Conservation (phyloP, 2,888 invertebrate genomes). For the Cataglyphis altisquamis region DNA sequence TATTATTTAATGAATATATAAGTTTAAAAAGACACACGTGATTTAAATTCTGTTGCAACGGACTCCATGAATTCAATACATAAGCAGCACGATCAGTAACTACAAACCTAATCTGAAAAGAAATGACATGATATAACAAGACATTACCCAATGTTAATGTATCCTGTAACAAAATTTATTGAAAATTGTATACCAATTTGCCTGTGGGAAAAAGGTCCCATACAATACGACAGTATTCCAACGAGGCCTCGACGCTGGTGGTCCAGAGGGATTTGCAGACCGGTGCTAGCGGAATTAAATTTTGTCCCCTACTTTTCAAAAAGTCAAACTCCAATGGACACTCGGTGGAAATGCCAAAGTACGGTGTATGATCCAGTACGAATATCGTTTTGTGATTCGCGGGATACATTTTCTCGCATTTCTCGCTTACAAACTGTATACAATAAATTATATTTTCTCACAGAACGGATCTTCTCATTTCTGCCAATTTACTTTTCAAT, state of each 20-base stretch:
- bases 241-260: constrained; percentile 96
- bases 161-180: neutral
- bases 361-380: constrained; percentile 97
- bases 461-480: neutral
- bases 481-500: neutral
- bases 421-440: neutral
- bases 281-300: constrained; percentile 92
- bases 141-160: neutral
- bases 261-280: constrained; percentile 98
- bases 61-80: constrained; percentile 94
- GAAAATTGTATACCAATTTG: constrained; percentile 90
- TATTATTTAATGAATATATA: neutral
- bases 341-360: constrained; percentile 95
- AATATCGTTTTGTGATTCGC: constrained; percentile 98
- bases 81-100: constrained; percentile 95
- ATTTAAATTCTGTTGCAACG: constrained; percentile 93
- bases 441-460: neutral
- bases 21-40: constrained; percentile 88
- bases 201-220: constrained; percentile 98
- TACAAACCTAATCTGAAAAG: constrained; percentile 92
- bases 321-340: constrained; percentile 94
- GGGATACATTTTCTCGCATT: constrained; percentile 88
- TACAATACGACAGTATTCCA: constrained; percentile 98
- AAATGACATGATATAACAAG: neutral
- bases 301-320: constrained; percentile 87